These are phyloP conservation scores for Cranoglanis bouderius DNA, from an alignment of 2,113 vertebrate species.

Conservation along the genomic window DNA sequence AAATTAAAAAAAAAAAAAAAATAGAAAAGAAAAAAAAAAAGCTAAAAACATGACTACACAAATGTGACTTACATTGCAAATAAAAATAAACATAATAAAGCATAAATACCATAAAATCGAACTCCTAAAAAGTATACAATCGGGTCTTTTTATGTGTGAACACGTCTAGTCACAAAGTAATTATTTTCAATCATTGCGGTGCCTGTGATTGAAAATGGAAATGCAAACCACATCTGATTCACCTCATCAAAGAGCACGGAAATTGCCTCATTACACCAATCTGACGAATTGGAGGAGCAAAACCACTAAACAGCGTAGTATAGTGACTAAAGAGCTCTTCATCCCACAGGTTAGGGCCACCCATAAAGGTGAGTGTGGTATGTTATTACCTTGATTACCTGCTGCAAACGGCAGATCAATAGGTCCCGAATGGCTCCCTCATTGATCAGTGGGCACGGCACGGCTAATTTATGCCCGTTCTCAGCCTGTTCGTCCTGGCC, in stretches of 20 bases:
- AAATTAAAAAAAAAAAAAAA: no score
- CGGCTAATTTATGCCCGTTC: constrained; percentile 75
- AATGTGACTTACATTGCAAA: no score
- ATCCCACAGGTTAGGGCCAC: constrained; percentile 23
- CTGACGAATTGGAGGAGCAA: background rate
- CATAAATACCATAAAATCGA: background rate
- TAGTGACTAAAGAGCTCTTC: background rate
- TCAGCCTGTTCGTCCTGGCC: constrained; percentile 64
- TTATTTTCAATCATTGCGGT: background rate
- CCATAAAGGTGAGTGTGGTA: constrained; percentile 28
- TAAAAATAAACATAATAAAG: no score
- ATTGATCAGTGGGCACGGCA: constrained; percentile 71
- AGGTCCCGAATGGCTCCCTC: constrained; percentile 67
- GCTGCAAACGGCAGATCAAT: constrained; percentile 71
- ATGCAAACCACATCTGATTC: background rate
- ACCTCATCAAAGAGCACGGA: background rate
- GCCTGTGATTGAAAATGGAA: background rate
- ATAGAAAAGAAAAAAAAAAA: no score
- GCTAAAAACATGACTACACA: no score
- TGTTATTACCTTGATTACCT: constrained; percentile 55
- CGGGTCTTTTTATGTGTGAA: background rate
- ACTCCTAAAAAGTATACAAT: background rate
- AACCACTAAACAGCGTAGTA: background rate
- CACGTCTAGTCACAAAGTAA: background rate
- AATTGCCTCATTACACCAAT: background rate